Conservation (phyloP, 2,113 vertebrate species). For the Perca schrenkii region DNA sequence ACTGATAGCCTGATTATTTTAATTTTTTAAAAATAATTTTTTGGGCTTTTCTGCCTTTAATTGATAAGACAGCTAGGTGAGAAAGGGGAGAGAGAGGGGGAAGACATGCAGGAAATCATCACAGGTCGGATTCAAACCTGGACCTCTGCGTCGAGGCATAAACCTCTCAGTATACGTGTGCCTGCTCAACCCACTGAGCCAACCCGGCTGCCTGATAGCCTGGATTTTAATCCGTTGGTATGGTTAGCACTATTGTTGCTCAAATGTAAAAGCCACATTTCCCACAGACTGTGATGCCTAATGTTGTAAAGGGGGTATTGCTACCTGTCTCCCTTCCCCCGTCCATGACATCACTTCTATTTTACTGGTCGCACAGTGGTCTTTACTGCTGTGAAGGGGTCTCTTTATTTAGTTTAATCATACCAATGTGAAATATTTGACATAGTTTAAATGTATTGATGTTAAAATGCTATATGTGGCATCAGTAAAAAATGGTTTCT, state of each 20-base stretch:
- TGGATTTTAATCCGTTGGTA: background rate
- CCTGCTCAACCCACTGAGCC: too few species aligned
- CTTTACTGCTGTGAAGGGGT: constrained; percentile 9
- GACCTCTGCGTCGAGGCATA: too few species aligned
- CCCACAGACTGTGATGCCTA: background rate
- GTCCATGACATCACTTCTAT: background rate
- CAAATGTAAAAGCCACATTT: background rate
- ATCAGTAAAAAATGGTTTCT: background rate
- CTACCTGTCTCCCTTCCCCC: constrained; percentile 17
- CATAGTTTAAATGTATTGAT: background rate
- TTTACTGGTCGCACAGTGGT: background rate
- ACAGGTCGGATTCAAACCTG: too few species aligned
- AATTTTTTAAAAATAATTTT: too few species aligned
- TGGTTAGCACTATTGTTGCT: background rate
- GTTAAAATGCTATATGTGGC: background rate
- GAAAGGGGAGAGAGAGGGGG: too few species aligned
- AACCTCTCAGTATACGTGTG: too few species aligned
- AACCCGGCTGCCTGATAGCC: too few species aligned
- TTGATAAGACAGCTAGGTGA: too few species aligned
- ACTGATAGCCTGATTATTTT: too few species aligned
- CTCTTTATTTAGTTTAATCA: background rate
- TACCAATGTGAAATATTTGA: background rate
- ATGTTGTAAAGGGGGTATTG: background rate
- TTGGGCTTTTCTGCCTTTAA: too few species aligned
- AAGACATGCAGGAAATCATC: too few species aligned